A percentile compares a stretch with the other conserved stretches of the same genome.
phyloP scores from a whole-genome alignment of 2,888 invertebrate genomes.

The Lithophane leautieri region DNA sequence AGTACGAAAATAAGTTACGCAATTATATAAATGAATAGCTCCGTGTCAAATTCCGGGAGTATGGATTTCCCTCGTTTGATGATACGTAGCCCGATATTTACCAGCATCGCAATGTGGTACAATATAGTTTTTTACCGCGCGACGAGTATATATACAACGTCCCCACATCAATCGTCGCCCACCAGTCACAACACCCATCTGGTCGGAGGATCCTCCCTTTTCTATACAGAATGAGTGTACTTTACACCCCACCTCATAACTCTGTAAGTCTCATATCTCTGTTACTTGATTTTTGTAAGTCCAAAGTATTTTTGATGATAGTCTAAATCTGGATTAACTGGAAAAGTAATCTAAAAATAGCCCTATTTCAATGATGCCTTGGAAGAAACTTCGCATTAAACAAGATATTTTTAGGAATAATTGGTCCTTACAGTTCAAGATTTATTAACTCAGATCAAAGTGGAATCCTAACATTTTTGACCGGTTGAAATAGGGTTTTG shows the following conservation, averaged over 20 bases:
- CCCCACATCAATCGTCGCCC: no score
- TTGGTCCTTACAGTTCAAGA: constrained; percentile 10
- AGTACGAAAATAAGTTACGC: no score
- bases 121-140: no score
- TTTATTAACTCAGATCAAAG: constrained; percentile 36
- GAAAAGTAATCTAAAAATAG: neutral
- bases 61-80: neutral
- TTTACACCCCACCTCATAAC: no score
- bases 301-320: neutral
- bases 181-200: no score
- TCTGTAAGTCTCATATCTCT: no score
- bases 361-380: neutral
- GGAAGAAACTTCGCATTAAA: neutral
- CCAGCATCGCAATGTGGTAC: no score
- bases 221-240: no score
- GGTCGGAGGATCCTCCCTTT: no score
- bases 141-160: no score
- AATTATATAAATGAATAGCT: no score
- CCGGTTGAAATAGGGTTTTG: neutral
- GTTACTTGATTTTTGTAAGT: neutral
- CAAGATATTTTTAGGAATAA: neutral
- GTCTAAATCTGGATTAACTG: neutral
- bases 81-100: neutral
- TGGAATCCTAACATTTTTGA: neutral
- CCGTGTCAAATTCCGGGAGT: neutral